Base-by-base conservation (phyloP, 1,140 invertebrate genomes). In the Belonocnema kinseyi region DNA sequence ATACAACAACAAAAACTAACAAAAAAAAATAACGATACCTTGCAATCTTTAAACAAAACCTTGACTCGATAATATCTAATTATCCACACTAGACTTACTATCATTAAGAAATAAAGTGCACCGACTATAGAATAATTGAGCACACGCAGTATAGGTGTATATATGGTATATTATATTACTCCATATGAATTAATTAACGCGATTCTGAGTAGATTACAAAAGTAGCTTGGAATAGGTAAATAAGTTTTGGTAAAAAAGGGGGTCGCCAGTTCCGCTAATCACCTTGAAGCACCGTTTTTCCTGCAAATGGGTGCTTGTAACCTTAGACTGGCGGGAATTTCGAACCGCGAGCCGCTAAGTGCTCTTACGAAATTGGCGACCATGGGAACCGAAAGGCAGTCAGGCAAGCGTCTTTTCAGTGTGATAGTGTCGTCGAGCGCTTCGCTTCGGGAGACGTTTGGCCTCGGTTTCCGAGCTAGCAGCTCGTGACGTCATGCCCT, bases 401-500 rank as follows among this genome's bases (percentile, higher is more conserved):
- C 26, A 33, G 26, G 26, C 26, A 33, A 5, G 26, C 26, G 26
- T 33, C 26, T 82, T 79, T 33, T 33, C 2, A 33, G 26, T 33
- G 26, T 33, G 26, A 33, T 33, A 33, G 75, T 80, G 76, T 80
- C 75, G 74, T 76, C 50, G 53, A 72, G 61, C 50, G 33, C 19
- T 54, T 50, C 21, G 73, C 71, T 75, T 81, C 73, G 80, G 81
- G 81, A 81, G 82, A 81, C 77, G 75, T 77, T 77, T 84, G 82
- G 80, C 81, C 81, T 84, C 82, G 81, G 80, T 79, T 83, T 81
- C 54, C 66, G 82, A 72, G 79, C 76, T 78, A 78, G 77, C 82
- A 75, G 74, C 56, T 79, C 73, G 66, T 91, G 89, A 91, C 88
- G 89, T 90, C 90, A 91, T 88, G 87, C 89, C 90, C 89, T 91